Base-by-base conservation (phyloP, 2,113 vertebrate genomes). In the Ceratotherium simum region DNA sequence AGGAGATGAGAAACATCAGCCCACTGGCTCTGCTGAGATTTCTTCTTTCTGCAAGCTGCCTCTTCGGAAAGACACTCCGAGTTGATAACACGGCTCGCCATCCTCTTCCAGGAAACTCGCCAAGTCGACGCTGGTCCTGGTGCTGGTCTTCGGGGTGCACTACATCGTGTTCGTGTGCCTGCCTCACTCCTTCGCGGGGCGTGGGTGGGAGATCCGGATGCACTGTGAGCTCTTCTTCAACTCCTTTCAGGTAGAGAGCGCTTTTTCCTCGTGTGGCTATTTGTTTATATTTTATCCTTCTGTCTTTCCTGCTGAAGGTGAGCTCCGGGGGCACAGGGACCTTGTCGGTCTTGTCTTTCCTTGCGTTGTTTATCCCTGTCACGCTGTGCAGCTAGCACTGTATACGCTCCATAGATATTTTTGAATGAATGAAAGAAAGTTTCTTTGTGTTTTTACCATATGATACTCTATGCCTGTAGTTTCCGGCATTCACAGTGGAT, bases 161-260 rank as follows among this genome's bases (percentile, higher is more conserved):
- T 99, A 99, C 97, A 99, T 99, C 6, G 97, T 99, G 96, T 99
- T 99, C 80, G 98, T 99, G 23, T 99, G 99, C 78, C 98, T 99
- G 98, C 99, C 99, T 1, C 99, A 99, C 92, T 99, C 99, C 1
- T 99, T 99, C 85, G 95, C 98, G 0, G 99, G 99, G 1, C 90
- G 98, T 0, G 99, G 98, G 82, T 99, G 99, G 99, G 99, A 99
- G 98, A 98, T 99, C 78, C 99, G 99, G 82, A 99, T 99, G 99
- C 99, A 99, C 98, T 99, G 98, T 82, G 99, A 99, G 95, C 99
- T 99, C 42, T 99, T 99, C 98, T 99, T 99, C 98, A 99, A 99
- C 97, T 99, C 99, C 2, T 99, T 99, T 93, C 99, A 99, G 99
- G 99, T 99, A 75, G 60, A 16, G 8, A 13, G 36, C 0, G 1